phyloP scores from a whole-genome alignment of 2,113 vertebrate genomes.

The Hemibagrus wyckioides region DNA sequence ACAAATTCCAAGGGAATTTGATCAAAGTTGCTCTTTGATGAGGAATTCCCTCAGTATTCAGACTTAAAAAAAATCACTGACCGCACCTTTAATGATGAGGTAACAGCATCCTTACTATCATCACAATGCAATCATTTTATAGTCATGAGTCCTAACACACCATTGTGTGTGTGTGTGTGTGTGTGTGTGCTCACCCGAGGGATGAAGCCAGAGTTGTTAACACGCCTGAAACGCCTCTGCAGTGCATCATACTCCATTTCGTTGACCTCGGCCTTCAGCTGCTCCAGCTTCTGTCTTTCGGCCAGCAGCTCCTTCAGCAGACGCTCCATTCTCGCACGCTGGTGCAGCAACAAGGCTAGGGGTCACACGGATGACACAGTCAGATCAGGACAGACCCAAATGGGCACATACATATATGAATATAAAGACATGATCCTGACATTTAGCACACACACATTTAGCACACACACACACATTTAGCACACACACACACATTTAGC shows the following conservation, averaged over 20 bases:
- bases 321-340: slow-evolving; percentile 96
- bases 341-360: slow-evolving; percentile 94
- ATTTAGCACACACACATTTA: neutral
- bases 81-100: neutral
- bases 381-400: neutral
- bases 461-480: neutral
- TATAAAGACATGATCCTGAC: neutral
- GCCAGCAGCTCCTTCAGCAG: slow-evolving; percentile 89
- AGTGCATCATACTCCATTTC: slow-evolving; percentile 96
- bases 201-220: slow-evolving; percentile 89
- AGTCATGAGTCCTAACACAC: neutral
- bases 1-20: neutral
- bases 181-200: slow-evolving; percentile 76
- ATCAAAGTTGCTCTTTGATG: neutral
- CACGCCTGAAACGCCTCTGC: slow-evolving; percentile 92
- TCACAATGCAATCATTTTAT: neutral
- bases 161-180: slow-evolving; percentile 1
- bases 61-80: neutral
- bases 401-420: neutral
- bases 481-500: neutral
- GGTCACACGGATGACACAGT: slow-evolving; percentile 8
- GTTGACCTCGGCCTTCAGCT: slow-evolving; percentile 91
- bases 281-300: slow-evolving; percentile 91
- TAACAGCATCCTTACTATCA: neutral
- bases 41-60: neutral